Base-by-base conservation (phyloP, 2,888 invertebrate genomes). In the Cristatella mucedo region DNA sequence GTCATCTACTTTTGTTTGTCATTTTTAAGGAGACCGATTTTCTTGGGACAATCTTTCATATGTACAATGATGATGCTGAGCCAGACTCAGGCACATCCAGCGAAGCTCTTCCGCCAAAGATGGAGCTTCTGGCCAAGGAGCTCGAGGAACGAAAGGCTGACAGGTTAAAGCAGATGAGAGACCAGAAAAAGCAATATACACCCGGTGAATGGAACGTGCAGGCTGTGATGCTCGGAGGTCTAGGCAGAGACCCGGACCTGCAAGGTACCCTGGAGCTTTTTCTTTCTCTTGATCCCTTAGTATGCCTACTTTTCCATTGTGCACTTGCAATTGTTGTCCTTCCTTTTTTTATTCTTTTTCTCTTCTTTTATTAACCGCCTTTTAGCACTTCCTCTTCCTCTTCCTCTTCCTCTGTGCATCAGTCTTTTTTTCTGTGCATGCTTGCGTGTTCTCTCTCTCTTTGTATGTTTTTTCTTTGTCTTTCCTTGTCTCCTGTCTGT, bases 141-240 rank as follows among this genome's bases (percentile, higher is more conserved):
- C 21, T 42, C 29, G 40, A 39, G 26, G 15, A 37, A 5, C 33
- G 26, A 37, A 49, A 50, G 30, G 50, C 55, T 40, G 49, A 50
- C 31, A 58, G 57, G 38, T 29, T 61, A 21, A 45, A 53, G 13
- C 57, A 59, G 37, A 37, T 63, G 42, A 48, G 52, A 31, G 45
- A 49, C 13, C 46, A 53, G 44, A 65, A 65, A 49, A 47, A 43
- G 7, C 54, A 58, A 32, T 65, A 46, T 49, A 51, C 54, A 33
- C 49, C 53, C 31, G 65, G 65, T n/a, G 47, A 60, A 44, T 65
- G 65, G 65, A 65, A 65, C 47, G 55, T 53, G 6, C 58, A 63
- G 43, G 47, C 56, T 22, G 53, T 65, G 11, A 31, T 63, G 30
- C 41, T 65, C 44, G 64, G 64, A 9, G 64, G 64, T 3, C 52